Base-by-base conservation (phyloP, 2,888 invertebrate species). In the Dryobotodes eremita region DNA sequence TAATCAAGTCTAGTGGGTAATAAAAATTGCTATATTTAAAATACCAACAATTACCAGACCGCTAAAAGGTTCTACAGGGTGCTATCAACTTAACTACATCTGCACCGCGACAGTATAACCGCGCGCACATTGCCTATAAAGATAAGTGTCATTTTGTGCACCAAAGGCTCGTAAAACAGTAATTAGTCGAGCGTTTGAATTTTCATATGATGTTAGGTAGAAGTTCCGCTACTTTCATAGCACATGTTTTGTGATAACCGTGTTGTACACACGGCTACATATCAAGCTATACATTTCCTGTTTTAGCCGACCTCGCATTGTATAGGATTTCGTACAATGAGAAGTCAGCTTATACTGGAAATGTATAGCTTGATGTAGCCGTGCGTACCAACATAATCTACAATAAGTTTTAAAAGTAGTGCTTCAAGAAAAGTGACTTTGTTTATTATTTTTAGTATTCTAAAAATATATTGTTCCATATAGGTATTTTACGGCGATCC, bases 91-190 rank as follows among this genome's bases (percentile, higher is more conserved):
- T 55, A 48, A 42, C 42, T 55, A n/a, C 79, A 13, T n/a, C 20
- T n/a, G 5, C 42, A 55, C 10, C 23, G 48, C 59, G 15, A 61
- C 48, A 31, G 69, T 23, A 53, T 77, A 26, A 83, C 42, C 46
- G 42, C 11, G 50, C 31, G 42, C 36, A 62, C 57, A 62, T 50
- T 68, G 62, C 31, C 53, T 55, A 42, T 70, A 42, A 69, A 72
- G 59, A 78, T 79, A 82, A 62, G 26, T 46, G 66, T 36, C 71
- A 68, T 64, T 59, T 72, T 55, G 53, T 53, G 59, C 31, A 48
- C 53, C 53, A 11, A 71, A 26, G 11, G 7, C 17, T 68, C 71
- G 23, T 83, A 83, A 72, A 83, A 83, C 23, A 23, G 59, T 64
- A 72, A 82, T 82, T 69, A 62, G 66, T 31, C 3, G 59, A 64